Evolutionary conservation across 2,113 vertebrate genomes (phyloP), one percentile per base, ranked within the genome.

Genomic region (Diphyllodes magnificus): DNA sequence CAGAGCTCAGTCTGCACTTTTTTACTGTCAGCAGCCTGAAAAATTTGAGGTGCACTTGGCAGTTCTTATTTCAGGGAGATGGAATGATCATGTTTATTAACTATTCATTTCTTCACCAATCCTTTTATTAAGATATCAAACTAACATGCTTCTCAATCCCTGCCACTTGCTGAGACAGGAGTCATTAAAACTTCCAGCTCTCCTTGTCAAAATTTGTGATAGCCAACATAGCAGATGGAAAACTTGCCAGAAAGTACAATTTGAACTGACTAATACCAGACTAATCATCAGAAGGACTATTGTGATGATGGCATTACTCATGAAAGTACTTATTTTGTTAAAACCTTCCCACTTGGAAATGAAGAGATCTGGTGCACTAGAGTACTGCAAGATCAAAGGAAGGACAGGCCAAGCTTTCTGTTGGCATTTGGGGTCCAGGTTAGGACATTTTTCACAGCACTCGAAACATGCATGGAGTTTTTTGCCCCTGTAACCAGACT

Each of bases 211-310:
- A 88, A 92, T 85, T 60, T 42, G 73, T 68, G 72, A 83, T 82
- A 49, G 86, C 61, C 92, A 82, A 72, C 72, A 82, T 7, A 76
- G 60, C 45, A 83, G 69, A 94, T 57, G 31, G 71, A 92, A 95
- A 85, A 79, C 31, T 76, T 93, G 65, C 65, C 66, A 88, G 64
- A 63, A 83, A 93, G 33, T 40, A 6, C 64, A 73, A 94, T 76
- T 90, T 90, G 85, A 84, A 88, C 71, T 92, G 88, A 78, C 91
- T 94, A 88, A 71, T 47, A 82, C 27, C 60, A 86, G 82, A 88
- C 15, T 79, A 83, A 95, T 77, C 61, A 75, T 82, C 49, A 53
- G 49, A 87, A 94, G 66, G 44, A 68, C 68, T 60, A 77, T 37
- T 31, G 49, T 23, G 79, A 89, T 30, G n/a, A 93, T 86, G 45